phyloP scores from a whole-genome alignment of 2,888 invertebrate genomes.

The Drosophila mimetica region DNA sequence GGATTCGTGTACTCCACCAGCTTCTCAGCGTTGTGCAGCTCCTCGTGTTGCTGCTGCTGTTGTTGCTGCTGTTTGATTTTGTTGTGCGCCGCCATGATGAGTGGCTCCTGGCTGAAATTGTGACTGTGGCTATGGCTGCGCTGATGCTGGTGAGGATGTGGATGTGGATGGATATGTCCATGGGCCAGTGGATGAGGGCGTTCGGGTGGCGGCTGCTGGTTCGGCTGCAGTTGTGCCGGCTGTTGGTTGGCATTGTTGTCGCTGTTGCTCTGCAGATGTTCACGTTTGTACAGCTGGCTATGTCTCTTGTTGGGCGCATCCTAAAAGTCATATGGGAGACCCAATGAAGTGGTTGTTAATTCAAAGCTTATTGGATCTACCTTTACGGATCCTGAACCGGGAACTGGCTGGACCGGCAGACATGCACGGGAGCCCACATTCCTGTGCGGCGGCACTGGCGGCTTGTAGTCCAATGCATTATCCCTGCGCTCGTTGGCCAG shows the following conservation, averaged over 20 bases:
- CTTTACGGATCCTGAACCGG: slow-evolving; percentile 25
- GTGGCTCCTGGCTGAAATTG: slow-evolving; percentile 65
- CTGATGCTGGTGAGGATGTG: slow-evolving; percentile 59
- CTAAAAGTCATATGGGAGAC: not conserved
- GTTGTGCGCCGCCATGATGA: slow-evolving; percentile 62
- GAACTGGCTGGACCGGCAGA: slow-evolving; percentile 62
- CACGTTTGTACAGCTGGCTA: slow-evolving; percentile 69
- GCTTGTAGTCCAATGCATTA: slow-evolving; percentile 90
- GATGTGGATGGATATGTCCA: slow-evolving; percentile 13
- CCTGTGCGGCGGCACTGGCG: slow-evolving; percentile 95
- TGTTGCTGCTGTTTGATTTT: slow-evolving; percentile 68
- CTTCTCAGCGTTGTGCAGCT: slow-evolving; percentile 84
- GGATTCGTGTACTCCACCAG: slow-evolving; percentile 83
- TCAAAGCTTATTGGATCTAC: not conserved
- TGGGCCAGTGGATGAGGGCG: slow-evolving; percentile 40
- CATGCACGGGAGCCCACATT: slow-evolving; percentile 86
- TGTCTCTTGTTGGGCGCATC: slow-evolving; percentile 63
- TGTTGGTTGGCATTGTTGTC: slow-evolving; percentile 48
- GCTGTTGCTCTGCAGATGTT: slow-evolving; percentile 50
- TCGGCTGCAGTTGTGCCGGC: slow-evolving; percentile 21
- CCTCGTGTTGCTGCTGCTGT: slow-evolving; percentile 68
- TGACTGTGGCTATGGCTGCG: slow-evolving; percentile 72
- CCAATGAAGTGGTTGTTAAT: not conserved
- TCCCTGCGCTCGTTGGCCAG: slow-evolving; percentile 82
- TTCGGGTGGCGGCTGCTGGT: slow-evolving; percentile 31